Evolutionary conservation across 1,140 invertebrate species (phyloP).

Genomic region (Epicauta chinensis): DNA sequence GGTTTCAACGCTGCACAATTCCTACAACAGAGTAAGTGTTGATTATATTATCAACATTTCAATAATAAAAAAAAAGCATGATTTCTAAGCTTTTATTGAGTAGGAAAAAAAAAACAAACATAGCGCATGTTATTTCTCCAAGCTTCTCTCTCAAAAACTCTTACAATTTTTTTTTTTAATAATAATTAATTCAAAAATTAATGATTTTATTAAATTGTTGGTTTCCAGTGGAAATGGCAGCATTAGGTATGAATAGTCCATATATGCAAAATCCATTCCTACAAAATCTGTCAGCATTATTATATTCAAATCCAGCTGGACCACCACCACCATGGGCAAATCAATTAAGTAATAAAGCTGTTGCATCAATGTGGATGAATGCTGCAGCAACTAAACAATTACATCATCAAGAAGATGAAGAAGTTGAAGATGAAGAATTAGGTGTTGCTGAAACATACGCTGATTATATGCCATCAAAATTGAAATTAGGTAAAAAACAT

Average conservation of each 20-base stretch:
- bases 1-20: conserved; percentile 62
- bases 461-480: conserved; percentile 95
- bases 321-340: conserved; percentile 45
- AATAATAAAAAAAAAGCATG: too few relatives aligned
- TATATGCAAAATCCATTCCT: conserved; percentile 50
- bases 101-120: too few relatives aligned
- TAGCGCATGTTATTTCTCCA: too few relatives aligned
- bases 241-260: conserved; percentile 49
- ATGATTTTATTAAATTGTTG: not conserved
- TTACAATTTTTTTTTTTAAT: not conserved
- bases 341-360: conserved; percentile 44
- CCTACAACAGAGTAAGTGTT: conserved; percentile 69
- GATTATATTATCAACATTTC: too few relatives aligned
- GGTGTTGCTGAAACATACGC: conserved; percentile 96
- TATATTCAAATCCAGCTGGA: conserved; percentile 48
- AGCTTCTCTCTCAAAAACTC: too few relatives aligned
- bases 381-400: conserved; percentile 40
- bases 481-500: conserved; percentile 92
- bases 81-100: too few relatives aligned
- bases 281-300: conserved; percentile 46
- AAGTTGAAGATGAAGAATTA: conserved; percentile 93
- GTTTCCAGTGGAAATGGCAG: conserved; percentile 55
- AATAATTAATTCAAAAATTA: not conserved
- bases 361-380: conserved; percentile 53
- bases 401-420: conserved; percentile 39